phyloP scores from a whole-genome alignment of 2,113 vertebrate species.

The Lamprologus sp. region DNA sequence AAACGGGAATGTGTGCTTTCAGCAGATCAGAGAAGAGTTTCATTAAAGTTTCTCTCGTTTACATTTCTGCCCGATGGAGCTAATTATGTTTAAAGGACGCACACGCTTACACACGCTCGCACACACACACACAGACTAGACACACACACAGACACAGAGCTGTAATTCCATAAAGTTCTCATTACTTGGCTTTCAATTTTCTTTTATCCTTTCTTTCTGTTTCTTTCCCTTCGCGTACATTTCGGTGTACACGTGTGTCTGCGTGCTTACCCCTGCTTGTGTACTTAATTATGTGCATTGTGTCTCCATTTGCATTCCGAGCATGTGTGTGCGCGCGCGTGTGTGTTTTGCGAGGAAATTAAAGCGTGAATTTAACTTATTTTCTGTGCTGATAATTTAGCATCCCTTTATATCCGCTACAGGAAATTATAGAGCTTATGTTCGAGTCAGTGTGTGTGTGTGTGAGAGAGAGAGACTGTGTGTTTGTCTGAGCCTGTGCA shows the following conservation, averaged over 20 bases:
- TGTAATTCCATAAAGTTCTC: constrained; percentile 40
- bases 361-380: constrained; percentile 54
- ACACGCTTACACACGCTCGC: not conserved
- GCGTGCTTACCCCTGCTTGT: not conserved
- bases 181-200: constrained; percentile 33
- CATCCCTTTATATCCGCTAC: constrained; percentile 52
- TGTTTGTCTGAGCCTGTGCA: not conserved
- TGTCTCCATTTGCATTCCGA: constrained; percentile 11
- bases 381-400: constrained; percentile 55
- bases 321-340: not conserved
- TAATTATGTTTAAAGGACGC: constrained; percentile 54
- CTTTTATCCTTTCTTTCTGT: not conserved
- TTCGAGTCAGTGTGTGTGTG: not conserved
- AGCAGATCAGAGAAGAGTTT: constrained; percentile 58
- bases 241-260: not conserved
- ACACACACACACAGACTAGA: not conserved
- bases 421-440: constrained; percentile 58
- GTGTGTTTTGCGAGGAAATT: constrained; percentile 52
- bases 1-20: constrained; percentile 43
- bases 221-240: not conserved
- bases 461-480: not conserved
- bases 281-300: constrained; percentile 11
- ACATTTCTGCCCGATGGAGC: constrained; percentile 57
- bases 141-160: not conserved
- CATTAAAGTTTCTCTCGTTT: constrained; percentile 57